Evolutionary conservation across 2,888 invertebrate species (phyloP).

Genomic region (Flexamia atlantica): DNA sequence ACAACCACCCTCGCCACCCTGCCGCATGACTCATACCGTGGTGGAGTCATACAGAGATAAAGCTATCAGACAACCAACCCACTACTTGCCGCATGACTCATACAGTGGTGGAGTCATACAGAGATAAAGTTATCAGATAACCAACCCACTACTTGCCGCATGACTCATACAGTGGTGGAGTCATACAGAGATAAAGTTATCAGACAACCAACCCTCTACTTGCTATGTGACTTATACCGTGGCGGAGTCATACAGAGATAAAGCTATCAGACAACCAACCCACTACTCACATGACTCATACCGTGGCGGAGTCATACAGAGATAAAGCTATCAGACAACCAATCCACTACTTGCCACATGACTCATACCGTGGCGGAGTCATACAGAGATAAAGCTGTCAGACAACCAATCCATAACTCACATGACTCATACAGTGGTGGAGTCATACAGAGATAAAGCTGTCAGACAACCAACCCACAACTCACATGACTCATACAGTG

Average conservation of each 20-base stretch:
- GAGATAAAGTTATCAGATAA: not conserved
- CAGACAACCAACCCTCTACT: not conserved
- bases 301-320: too few species aligned
- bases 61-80: not conserved
- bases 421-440: not conserved
- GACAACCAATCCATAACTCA: not conserved
- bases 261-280: too few species aligned
- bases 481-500: slow-evolving; percentile 5
- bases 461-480: not conserved
- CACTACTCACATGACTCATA: too few species aligned
- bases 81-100: not conserved
- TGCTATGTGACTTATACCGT: too few species aligned
- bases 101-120: not conserved
- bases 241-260: too few species aligned
- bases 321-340: too few species aligned
- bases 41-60: not conserved
- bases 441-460: not conserved
- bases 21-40: slow-evolving; percentile 33
- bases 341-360: too few species aligned
- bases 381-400: not conserved
- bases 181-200: not conserved
- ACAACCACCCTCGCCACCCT: not conserved
- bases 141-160: not conserved
- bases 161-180: not conserved
- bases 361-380: too few species aligned